Evolutionary conservation across 2,888 invertebrate species (phyloP), one percentile per base, ranked within the genome.

Genomic region (Lissonota sp.): DNA sequence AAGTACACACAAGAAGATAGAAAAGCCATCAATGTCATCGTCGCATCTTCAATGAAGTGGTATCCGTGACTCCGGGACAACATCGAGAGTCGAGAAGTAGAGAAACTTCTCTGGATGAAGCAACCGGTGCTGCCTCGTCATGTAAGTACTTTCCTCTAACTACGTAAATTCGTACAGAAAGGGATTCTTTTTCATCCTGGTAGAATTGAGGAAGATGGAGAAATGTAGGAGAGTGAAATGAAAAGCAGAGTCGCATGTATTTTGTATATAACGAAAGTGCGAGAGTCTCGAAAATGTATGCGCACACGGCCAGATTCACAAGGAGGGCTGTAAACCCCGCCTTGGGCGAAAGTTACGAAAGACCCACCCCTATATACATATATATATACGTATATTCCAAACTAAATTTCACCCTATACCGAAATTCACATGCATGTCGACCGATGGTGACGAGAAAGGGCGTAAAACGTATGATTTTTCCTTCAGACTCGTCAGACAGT

Each of bases 281-380:
- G 77, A 85, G 88, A 88, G 87, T 85, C 87, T 90, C 86, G 88
- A 88, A 89, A 90, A 88, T 88, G 89, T 90, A 90, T 91, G 89
- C 89, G 91, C 90, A 92, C 91, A 91, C 91, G 91, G 90, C 91
- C 91, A 91, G 92, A 92, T 92, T 92, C 92, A 90, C 92, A 92
- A 90, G 90, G 88, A 92, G 91, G 90, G 92, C 91, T 92, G 91
- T 92, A 92, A 92, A 91, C 90, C 91, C 88, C 88, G 92, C 92
- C 92, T 90, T 87, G 86, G 91, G 92, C 92, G 84, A 26, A 89
- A 89, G 87, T 85, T 88, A 85, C 87, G 87, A 80, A 79, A 84
- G 89, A 88, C 70, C 81, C 60, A 81, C 81, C 81, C 78, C 62
- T 74, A 83, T 71, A 70, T 80, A 77, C 39, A 44, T 64, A 76